Conservation (phyloP, 2,113 vertebrate genomes). For the Marmota monax region DNA sequence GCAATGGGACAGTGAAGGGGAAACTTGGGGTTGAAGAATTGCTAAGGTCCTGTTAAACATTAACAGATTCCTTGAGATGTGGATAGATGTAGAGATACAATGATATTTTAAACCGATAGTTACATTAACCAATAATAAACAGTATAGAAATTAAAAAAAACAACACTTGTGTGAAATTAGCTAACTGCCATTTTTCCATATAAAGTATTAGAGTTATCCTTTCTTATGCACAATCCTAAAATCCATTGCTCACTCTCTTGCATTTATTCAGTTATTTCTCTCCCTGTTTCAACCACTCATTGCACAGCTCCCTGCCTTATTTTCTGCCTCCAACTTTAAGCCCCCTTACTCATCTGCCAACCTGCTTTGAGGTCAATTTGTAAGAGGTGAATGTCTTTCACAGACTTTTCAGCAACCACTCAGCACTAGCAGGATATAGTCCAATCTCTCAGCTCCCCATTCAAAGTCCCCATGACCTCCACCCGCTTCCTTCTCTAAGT, state of each 20-base stretch:
- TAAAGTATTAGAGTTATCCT: background rate
- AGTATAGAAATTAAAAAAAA: slow-evolving; percentile 7
- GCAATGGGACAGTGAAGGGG: background rate
- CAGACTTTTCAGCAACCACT: background rate
- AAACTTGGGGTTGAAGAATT: background rate
- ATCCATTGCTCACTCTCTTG: background rate
- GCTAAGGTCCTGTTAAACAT: background rate
- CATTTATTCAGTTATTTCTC: background rate
- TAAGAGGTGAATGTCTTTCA: background rate
- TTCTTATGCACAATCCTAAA: background rate
- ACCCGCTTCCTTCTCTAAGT: background rate
- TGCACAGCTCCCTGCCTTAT: background rate
- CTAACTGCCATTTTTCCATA: background rate
- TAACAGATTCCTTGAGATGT: background rate
- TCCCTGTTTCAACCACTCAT: background rate
- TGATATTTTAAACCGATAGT: background rate
- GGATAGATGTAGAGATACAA: background rate
- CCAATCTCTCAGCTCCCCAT: background rate
- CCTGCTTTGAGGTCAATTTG: background rate
- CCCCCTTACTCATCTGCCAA: background rate
- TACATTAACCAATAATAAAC: background rate
- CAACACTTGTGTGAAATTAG: background rate
- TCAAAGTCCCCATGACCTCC: background rate
- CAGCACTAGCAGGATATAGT: background rate
- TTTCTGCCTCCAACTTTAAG: background rate